phyloP scores from a whole-genome alignment of 1,140 invertebrate genomes.

The Trichomalopsis sarcophagae region DNA sequence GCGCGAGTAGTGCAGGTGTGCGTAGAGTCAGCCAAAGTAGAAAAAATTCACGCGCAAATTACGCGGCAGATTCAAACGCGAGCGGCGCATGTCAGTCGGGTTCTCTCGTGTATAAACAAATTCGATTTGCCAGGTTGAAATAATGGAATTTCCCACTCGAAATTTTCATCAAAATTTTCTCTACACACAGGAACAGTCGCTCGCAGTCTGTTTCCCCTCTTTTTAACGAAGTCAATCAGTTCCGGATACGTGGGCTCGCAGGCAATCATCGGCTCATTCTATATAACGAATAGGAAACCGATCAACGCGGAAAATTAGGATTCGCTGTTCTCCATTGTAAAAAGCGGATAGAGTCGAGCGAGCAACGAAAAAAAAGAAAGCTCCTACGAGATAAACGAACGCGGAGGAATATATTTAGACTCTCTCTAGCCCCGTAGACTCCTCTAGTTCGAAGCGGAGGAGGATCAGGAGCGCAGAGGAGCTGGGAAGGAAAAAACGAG shows the following conservation, averaged over 20 bases:
- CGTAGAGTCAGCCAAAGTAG: too few relatives aligned
- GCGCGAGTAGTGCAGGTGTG: too few relatives aligned
- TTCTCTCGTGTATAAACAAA: not conserved
- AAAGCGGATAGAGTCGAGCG: not conserved
- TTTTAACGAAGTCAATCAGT: slow-evolving; percentile 28
- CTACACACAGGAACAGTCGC: not conserved
- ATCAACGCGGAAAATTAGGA: slow-evolving; percentile 47
- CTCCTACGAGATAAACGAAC: not conserved
- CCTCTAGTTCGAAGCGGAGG: not conserved
- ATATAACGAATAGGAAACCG: slow-evolving; percentile 30
- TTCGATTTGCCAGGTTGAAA: not conserved
- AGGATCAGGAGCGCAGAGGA: not conserved
- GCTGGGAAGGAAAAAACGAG: not conserved
- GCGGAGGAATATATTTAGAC: slow-evolving; percentile 13
- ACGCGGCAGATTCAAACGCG: too few relatives aligned
- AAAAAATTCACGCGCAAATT: too few relatives aligned
- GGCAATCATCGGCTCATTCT: slow-evolving; percentile 11
- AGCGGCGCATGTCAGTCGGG: too few relatives aligned
- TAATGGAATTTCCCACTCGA: not conserved
- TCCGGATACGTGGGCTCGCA: slow-evolving; percentile 3
- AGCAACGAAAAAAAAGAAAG: not conserved
- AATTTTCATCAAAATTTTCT: not conserved
- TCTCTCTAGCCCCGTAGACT: not conserved
- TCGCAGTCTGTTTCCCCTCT: not conserved
- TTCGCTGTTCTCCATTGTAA: not conserved